Base-by-base conservation (phyloP, 1,140 invertebrate species). In the Himalopsyche phryganea region DNA sequence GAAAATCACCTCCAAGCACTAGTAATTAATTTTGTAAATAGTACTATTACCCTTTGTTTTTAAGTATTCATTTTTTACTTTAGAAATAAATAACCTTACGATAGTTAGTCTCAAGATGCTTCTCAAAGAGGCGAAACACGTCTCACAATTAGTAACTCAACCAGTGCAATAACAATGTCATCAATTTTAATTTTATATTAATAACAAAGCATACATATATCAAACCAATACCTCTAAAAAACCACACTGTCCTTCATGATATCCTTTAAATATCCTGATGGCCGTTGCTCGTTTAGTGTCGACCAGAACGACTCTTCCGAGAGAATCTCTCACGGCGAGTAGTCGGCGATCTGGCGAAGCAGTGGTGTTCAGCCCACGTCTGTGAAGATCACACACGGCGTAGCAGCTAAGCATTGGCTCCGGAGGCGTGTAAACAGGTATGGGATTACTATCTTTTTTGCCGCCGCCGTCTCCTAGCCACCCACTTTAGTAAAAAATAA, bases 261-360 rank as follows among this genome's bases (percentile, higher is more conserved):
- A 98, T 7, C 94, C 95, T 80, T 97, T 97, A 81, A 93, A 96
- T 71, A 96, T 88, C 55, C 92, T 81, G 14, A 96, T 70, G 14
- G 88, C 85, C 50, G 90, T 81, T 6, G 92, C 91, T 67, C 82
- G 84, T 33, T 80, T 81, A 17, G 90, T 85, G 74, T 98, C 93
- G 11, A 98, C 70, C 2, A 98, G 77, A 44, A 88, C 82, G 0
- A 98, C 88, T 65, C 94, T 80, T 13, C 94, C 94, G 67, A 95
- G 84, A 63, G 83, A 84, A 76, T 98, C 96, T 1, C 87, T 85
- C 11, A 94, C 80, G 1, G 87, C 90, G 4, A 89, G 90, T 2
- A 96, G 77, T 14, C 85, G 83, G 38, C 87, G 84, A 68, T 90
- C 87, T 0, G 92, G 93, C 14, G 92, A 93, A 40, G 92, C 71